phyloP scores from a whole-genome alignment of 2,797 vertebrate species.

The Peromyscus aztecus region DNA sequence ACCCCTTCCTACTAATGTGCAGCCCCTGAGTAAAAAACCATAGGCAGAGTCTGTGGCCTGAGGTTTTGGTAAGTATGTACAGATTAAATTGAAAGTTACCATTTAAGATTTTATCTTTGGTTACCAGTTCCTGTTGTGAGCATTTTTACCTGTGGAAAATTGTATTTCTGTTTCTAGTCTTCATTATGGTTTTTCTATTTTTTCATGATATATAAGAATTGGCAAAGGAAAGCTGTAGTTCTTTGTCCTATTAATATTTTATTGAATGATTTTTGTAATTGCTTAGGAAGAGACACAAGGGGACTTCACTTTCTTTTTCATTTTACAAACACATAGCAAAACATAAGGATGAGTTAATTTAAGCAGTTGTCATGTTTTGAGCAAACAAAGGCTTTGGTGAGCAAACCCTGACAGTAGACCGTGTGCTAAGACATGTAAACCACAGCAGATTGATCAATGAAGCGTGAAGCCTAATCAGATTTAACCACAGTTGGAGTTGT shows the following conservation, averaged over 20 bases:
- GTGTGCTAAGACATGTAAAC: conserved; percentile 84
- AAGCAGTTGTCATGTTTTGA: conserved; percentile 79
- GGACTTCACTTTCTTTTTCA: conserved; percentile 48
- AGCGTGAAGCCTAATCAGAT: conserved; percentile 87
- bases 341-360: conserved; percentile 73
- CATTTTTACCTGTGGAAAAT: conserved; percentile 27
- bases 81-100: not conserved
- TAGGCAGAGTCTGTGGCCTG: not conserved
- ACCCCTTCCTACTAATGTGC: not conserved
- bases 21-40: not conserved
- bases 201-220: conserved; percentile 13
- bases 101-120: not conserved
- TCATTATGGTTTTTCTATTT: conserved; percentile 8
- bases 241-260: conserved; percentile 9
- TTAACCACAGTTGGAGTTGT: conserved; percentile 87
- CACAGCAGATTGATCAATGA: conserved; percentile 89
- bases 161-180: conserved; percentile 48
- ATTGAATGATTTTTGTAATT: conserved; percentile 30
- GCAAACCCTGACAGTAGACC: conserved; percentile 82
- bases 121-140: not conserved
- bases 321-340: conserved; percentile 14
- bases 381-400: conserved; percentile 85
- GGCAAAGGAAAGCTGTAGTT: not conserved
- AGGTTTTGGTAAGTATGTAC: conserved; percentile 15
- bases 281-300: conserved; percentile 73